Evolutionary conservation across 2,888 invertebrate species (phyloP).

Genomic region (Coenonympha arcania): DNA sequence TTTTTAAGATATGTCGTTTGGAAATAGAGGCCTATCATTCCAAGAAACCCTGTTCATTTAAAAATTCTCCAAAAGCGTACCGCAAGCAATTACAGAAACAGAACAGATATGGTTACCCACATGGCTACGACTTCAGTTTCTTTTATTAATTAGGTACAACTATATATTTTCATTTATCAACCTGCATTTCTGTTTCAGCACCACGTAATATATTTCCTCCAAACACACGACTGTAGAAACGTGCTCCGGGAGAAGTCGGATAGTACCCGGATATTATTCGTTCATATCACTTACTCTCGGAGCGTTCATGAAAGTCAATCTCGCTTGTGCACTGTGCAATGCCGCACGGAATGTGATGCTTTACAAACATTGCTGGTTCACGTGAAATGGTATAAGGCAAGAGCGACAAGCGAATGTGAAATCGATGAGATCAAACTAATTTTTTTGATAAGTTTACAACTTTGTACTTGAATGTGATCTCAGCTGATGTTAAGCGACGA

Average conservation of each 20-base stretch:
- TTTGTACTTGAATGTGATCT: too few species aligned
- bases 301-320: constrained; percentile 34
- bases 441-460: too few species aligned
- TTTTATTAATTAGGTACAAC: neutral
- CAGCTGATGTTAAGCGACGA: too few species aligned
- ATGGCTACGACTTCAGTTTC: too few species aligned
- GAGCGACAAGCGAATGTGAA: neutral
- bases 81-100: too few species aligned
- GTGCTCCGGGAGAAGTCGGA: neutral
- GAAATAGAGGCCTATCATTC: too few species aligned
- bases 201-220: neutral
- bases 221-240: neutral
- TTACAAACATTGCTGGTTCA: constrained; percentile 26
- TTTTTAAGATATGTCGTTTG: too few species aligned
- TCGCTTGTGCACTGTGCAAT: too few species aligned
- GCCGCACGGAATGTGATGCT: constrained; percentile 30
- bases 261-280: neutral
- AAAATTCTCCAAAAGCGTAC: too few species aligned
- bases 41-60: too few species aligned
- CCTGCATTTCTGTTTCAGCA: neutral
- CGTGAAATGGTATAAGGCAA: neutral
- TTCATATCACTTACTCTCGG: constrained; percentile 24
- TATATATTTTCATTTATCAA: neutral
- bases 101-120: too few species aligned
- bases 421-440: too few species aligned